phyloP scores from a whole-genome alignment of 2,888 invertebrate genomes.

The Onthophagus sagittarius region DNA sequence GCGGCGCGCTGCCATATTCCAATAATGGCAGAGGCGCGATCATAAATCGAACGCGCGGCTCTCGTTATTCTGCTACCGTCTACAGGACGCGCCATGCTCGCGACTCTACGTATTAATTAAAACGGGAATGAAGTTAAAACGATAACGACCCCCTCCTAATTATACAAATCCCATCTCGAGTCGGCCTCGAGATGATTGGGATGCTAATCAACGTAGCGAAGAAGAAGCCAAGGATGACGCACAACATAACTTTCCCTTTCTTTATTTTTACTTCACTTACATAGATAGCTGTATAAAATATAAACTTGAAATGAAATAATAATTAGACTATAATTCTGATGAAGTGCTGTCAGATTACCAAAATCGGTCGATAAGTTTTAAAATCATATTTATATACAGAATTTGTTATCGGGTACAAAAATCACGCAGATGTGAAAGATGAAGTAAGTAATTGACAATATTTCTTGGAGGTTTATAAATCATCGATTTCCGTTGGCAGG shows the following conservation, averaged over 20 bases:
- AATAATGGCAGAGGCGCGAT: background rate
- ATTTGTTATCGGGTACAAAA: background rate
- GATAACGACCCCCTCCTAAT: background rate
- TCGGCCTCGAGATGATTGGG: background rate
- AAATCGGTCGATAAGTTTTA: no score
- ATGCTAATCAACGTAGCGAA: background rate
- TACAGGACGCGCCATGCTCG: background rate
- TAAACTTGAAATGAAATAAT: background rate
- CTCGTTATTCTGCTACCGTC: background rate
- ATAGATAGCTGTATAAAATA: background rate
- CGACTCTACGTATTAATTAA: background rate
- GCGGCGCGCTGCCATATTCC: background rate
- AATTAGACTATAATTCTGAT: background rate
- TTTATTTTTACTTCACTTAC: background rate
- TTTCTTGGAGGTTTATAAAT: conserved; percentile 19
- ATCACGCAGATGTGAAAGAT: conserved; percentile 13
- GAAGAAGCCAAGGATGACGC: background rate
- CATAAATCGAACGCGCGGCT: background rate
- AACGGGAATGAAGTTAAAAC: background rate
- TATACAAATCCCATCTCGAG: background rate
- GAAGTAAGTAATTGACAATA: conserved; percentile 18
- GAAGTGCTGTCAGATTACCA: background rate
- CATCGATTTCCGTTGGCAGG: conserved; percentile 18
- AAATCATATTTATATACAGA: no score
- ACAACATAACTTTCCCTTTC: background rate